Evolutionary conservation across 2,113 vertebrate species (phyloP), one percentile per base, ranked within the genome.

Genomic region (Petrocephalus zakoni): DNA sequence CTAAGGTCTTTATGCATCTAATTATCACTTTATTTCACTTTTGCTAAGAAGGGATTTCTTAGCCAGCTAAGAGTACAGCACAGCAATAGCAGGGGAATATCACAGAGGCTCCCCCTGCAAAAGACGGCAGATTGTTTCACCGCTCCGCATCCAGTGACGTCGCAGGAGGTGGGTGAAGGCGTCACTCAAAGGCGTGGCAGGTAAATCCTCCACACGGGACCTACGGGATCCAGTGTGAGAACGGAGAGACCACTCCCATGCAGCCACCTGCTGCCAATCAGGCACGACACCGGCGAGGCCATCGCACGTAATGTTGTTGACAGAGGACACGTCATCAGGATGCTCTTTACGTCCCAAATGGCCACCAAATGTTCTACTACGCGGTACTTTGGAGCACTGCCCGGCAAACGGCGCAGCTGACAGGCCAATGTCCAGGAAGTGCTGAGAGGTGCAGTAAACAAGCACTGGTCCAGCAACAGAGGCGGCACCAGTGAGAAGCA

Each of bases 1-100:
- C 19, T 83, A 49, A 83, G 81, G 81, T 49, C 81, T 49, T 83
- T 13, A 83, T 83, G 37, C 81, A 83, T 83, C 21, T 49, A 49
- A 83, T 83, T 83, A 49, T 83, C 81, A 83, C 81, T 83, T 83
- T 83, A 68, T 83, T 49, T 83, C 46, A 49, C 21, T 83, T 83
- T 83, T 11, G 21, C 42, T n/a, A 83, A 83, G 81, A 22, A 83
- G 46, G 81, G 46, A 83, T 83, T 83, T 46, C 81, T 49, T 83
- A 83, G 42, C 22, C 21, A 46, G 81, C 49, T 49, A 83, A 83
- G 37, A 83, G 49, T 9, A 1, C 22, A 46, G n/a, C 81, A 83
- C 22, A 49, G 15, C 19, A 0, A n/a, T 49, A 49, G 21, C 37
- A 4, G 49, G 81, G 81, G 81, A 83, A 83, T 49, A 83, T 22